Evolutionary conservation across 2,113 vertebrate genomes (phyloP), one percentile per base, ranked within the genome.

Genomic region (Arvicanthis niloticus): DNA sequence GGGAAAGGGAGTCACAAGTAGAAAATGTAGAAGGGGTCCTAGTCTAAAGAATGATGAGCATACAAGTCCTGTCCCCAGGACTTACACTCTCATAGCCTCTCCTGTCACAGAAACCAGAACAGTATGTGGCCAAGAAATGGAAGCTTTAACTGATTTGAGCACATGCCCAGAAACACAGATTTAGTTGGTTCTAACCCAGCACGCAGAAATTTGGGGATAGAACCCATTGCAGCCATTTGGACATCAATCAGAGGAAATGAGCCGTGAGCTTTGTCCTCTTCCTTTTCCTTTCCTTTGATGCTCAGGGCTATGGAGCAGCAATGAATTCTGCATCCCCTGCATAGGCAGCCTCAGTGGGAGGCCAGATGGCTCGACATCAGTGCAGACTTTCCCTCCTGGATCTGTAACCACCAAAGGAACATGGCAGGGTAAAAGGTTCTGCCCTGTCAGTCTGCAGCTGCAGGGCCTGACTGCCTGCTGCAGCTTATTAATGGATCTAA

Each of bases 401-500:
- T 89, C 82, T 95, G 70, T 80, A 73, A 88, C 67, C 78, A 81
- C 72, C 58, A 67, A 95, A 91, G 48, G 53, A 31, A 72, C 17
- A 17, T 72, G 65, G 65, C 78, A 65, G 65, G 95, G 95, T 94
- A 81, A 88, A 96, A 93, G 56, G 62, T 62, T 91, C 95, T 87
- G 87, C 72, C 85, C 4, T 29, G 21, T 53, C 62, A 86, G 45
- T 88, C 26, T 51, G 93, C 73, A 82, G 70, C 11, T 22, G 58
- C 91, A 96, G 48, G 40, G 70, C 37, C 77, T 86, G n/a, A 65
- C n/a, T 94, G 96, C 73, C 70, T 75, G 22, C 56, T 77, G 94
- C n/a, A 68, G 70, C 4, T 89, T 97, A 91, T 97, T 94, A 95
- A 81, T 94, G 87, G 87, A 19, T 75, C 56, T 78, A 84, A 77